These are phyloP conservation scores for Bellardia bayeri DNA, from an alignment of 2,888 invertebrate genomes.

Conservation along the genomic window DNA sequence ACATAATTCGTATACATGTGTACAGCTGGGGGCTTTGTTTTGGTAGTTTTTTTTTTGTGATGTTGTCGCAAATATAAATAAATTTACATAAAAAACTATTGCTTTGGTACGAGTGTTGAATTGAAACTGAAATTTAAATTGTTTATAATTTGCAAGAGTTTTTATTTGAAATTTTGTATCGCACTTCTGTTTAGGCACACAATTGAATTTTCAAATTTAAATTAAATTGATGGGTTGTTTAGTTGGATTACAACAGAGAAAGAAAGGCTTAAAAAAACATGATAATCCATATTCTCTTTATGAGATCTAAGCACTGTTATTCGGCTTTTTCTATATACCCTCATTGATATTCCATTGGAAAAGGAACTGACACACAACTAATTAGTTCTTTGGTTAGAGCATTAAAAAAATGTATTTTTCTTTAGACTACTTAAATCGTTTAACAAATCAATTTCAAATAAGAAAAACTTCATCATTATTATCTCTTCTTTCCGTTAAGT, in stretches of 20 bases:
- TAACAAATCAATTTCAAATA: not conserved
- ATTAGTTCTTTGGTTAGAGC: not conserved
- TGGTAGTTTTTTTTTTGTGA: not conserved
- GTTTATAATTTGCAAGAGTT: slow-evolving; percentile 27
- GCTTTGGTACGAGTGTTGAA: not conserved
- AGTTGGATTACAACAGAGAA: too few species aligned
- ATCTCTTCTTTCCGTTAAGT: not conserved
- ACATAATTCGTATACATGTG: not conserved
- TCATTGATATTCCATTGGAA: too few species aligned
- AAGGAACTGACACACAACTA: too few species aligned
- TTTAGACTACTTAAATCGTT: too few species aligned
- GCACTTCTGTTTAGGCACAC: slow-evolving; percentile 7
- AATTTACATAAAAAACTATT: slow-evolving; percentile 3
- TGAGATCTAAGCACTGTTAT: too few species aligned
- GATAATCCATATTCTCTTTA: too few species aligned
- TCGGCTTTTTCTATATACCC: too few species aligned
- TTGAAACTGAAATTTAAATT: slow-evolving; percentile 46
- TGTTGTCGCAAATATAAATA: slow-evolving; percentile 10
- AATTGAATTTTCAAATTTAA: slow-evolving; percentile 31
- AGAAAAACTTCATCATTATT: not conserved
- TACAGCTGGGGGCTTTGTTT: slow-evolving; percentile 34
- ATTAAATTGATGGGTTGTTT: too few species aligned
- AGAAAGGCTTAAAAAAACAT: too few species aligned
- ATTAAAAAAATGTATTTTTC: too few species aligned
- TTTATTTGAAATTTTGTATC: slow-evolving; percentile 12